Percentiles rank a stretch among this genome's conserved stretches.
Conservation (phyloP, 2,888 invertebrate species). For the Diachrysia chrysitis region DNA sequence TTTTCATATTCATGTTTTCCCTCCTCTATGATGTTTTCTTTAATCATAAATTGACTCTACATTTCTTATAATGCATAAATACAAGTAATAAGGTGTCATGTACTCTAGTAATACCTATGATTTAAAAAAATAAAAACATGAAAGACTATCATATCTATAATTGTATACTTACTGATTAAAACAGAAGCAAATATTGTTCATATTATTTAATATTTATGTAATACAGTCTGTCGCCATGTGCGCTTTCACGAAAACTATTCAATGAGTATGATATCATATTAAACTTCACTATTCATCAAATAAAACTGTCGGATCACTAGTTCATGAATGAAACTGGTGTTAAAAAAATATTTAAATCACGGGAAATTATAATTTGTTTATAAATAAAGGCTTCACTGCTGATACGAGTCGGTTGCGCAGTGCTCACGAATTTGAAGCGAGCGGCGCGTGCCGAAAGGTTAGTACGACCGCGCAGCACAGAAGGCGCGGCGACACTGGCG, state of each 20-base stretch:
- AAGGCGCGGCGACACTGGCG: constrained; percentile 81
- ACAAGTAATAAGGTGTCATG: constrained; percentile 13
- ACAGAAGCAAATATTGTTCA: constrained; percentile 37
- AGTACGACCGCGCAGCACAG: constrained; percentile 72
- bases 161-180: constrained; percentile 52
- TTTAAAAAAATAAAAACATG: constrained; percentile 4
- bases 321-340: constrained; percentile 63
- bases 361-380: constrained; percentile 74
- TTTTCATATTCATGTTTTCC: neutral
- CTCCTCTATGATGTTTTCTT: neutral
- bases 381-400: constrained; percentile 76
- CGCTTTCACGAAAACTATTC: constrained; percentile 66
- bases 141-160: constrained; percentile 17
- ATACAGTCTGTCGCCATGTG: constrained; percentile 64
- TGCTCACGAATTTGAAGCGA: constrained; percentile 56
- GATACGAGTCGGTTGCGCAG: constrained; percentile 66
- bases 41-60: neutral
- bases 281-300: constrained; percentile 60
- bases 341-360: constrained; percentile 56
- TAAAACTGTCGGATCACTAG: constrained; percentile 27
- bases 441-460: constrained; percentile 33
- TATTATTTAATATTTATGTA: constrained; percentile 64
- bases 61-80: constrained; percentile 1
- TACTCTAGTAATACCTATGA: neutral
- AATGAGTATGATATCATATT: constrained; percentile 60